Evolutionary conservation across 2,797 vertebrate genomes (phyloP).

Genomic region (Platyrinchus mystaceus): DNA sequence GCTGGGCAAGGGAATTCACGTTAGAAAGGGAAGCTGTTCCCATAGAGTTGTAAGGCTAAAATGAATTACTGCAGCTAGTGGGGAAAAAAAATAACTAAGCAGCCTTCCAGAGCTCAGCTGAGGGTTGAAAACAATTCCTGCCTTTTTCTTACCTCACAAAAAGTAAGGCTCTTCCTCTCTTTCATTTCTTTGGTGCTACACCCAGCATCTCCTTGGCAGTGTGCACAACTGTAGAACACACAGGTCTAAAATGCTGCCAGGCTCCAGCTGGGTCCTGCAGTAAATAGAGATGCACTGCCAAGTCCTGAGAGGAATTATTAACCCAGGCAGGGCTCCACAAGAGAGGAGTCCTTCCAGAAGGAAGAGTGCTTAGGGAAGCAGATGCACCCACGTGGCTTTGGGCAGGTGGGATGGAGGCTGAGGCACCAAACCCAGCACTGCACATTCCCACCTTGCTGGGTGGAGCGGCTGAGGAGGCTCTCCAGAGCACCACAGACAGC

Average conservation of each 20-base stretch:
- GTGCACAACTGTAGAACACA: background rate
- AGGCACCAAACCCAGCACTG: background rate
- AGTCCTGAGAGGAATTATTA: background rate
- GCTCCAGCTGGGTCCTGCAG: background rate
- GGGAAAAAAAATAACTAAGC: background rate
- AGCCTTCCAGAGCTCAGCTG: background rate
- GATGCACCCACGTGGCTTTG: background rate
- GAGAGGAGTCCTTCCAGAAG: background rate
- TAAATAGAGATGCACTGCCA: background rate
- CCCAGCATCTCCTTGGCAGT: background rate
- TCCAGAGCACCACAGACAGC: fast-evolving
- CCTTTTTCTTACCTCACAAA: background rate
- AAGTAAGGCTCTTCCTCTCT: background rate
- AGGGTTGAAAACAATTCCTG: background rate
- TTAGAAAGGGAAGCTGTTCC: background rate
- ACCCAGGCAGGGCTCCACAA: background rate
- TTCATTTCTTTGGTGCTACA: background rate
- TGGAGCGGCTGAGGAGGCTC: background rate
- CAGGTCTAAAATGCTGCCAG: background rate
- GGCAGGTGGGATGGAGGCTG: background rate
- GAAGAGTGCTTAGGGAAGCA: background rate
- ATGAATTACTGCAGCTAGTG: background rate
- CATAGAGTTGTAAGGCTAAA: background rate
- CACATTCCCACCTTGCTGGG: background rate
- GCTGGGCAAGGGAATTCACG: background rate